These are phyloP conservation scores for Meloidogyne hapla DNA, from an alignment of 1,140 invertebrate species.

Conservation along the genomic window DNA sequence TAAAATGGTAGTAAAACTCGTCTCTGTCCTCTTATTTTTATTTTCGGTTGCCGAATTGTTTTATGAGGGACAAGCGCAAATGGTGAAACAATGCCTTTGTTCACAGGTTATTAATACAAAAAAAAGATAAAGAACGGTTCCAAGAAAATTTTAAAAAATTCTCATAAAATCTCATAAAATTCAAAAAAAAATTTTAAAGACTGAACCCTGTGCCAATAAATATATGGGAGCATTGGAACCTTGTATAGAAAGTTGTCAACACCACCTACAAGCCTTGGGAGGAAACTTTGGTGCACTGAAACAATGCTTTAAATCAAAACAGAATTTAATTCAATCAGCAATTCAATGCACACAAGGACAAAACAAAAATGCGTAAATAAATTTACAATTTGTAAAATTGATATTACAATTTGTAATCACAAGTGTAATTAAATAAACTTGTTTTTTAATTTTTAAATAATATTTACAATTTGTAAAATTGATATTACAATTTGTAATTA, in stretches of 20 bases:
- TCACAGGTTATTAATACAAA: constrained; percentile 32
- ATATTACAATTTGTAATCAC: no score
- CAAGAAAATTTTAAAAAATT: background rate
- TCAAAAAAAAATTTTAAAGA: background rate
- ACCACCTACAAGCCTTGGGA: constrained; percentile 39
- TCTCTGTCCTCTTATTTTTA: background rate
- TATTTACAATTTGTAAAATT: background rate
- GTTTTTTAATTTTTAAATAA: constrained; percentile 28
- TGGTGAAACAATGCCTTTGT: constrained; percentile 43
- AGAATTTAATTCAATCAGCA: constrained; percentile 25
- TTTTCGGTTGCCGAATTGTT: constrained; percentile 16
- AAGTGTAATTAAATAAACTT: no score
- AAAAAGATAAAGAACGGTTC: constrained; percentile 3
- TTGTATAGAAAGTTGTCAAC: constrained; percentile 20
- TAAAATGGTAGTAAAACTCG: background rate
- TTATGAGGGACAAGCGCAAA: constrained; percentile 26
- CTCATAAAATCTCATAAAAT: no score
- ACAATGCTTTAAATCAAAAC: constrained; percentile 28
- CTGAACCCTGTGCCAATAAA: background rate
- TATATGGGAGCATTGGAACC: background rate
- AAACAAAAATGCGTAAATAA: constrained; percentile 34
- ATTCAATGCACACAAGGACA: constrained; percentile 39
- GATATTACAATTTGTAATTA: no score
- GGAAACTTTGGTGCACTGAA: constrained; percentile 37
- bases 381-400: background rate